These are phyloP conservation scores for Virgularia gustaviana DNA, from an alignment of 92 coral and sea anemone species.

Conservation along the genomic window DNA sequence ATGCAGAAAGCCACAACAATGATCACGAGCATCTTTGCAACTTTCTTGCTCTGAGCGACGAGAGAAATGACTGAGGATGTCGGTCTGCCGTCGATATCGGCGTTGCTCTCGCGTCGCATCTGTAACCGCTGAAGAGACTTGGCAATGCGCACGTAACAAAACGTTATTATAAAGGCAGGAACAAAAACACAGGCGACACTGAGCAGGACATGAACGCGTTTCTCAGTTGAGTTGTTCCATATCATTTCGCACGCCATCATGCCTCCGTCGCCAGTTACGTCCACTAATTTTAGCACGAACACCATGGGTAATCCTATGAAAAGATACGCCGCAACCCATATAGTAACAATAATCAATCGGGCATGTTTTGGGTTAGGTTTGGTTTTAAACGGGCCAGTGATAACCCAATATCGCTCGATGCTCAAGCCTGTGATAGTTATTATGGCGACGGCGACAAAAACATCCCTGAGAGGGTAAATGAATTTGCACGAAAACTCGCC, in stretches of 20 bases:
- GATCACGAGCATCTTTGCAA: constrained; percentile 85
- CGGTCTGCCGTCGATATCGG: constrained; percentile 49
- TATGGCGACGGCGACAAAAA: constrained; percentile 76
- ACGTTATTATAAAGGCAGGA: constrained; percentile 52
- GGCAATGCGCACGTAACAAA: constrained; percentile 58
- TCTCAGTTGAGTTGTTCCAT: constrained; percentile 48
- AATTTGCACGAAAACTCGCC: constrained; percentile 94
- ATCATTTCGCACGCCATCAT: constrained; percentile 41
- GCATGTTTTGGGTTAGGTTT: constrained; percentile 81
- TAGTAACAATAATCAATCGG: constrained; percentile 67
- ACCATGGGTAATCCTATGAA: constrained; percentile 57
- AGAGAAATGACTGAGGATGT: constrained; percentile 61
- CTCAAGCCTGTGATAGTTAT: constrained; percentile 86
- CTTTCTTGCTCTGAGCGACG: constrained; percentile 78
- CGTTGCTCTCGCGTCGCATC: constrained; percentile 34
- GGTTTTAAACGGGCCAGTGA: constrained; percentile 83
- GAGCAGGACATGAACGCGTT: constrained; percentile 46
- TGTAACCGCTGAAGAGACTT: constrained; percentile 46
- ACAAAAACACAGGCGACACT: constrained; percentile 40
- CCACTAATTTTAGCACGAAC: constrained; percentile 42
- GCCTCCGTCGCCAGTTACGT: constrained; percentile 17
- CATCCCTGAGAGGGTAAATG: constrained; percentile 90
- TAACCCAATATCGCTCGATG: constrained; percentile 82
- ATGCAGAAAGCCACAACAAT: constrained; percentile 82
- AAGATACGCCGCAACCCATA: constrained; percentile 67